Conservation (phyloP, 2,113 vertebrate genomes). For the Madoqua kirkii region DNA sequence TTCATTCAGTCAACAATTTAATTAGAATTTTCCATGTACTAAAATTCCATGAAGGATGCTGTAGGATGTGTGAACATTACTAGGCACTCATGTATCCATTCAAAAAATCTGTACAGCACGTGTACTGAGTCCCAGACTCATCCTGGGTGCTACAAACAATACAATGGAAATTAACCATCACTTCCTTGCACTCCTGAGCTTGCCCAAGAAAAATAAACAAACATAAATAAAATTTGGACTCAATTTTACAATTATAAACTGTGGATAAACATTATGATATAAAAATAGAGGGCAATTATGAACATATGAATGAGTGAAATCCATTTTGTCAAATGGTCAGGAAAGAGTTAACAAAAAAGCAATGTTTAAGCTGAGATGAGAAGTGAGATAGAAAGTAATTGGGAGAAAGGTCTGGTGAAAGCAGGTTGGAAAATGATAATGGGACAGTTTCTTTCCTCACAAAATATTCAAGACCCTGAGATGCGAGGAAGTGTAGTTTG, state of each 20-base stretch:
- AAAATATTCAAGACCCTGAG: background rate
- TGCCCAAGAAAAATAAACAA: background rate
- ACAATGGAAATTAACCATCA: background rate
- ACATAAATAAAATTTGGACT: background rate
- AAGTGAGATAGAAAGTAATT: background rate
- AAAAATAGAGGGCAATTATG: background rate
- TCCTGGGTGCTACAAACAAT: background rate
- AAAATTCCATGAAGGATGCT: background rate
- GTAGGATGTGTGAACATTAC: background rate
- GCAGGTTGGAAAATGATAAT: background rate
- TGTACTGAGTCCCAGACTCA: background rate
- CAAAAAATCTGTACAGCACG: background rate
- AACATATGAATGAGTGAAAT: background rate
- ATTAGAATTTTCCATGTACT: background rate
- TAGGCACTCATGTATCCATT: background rate
- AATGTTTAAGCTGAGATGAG: background rate
- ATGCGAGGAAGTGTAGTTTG: background rate
- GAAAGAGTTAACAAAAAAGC: background rate
- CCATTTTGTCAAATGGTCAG: background rate
- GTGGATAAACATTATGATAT: background rate
- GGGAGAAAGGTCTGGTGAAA: too few relatives aligned
- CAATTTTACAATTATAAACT: background rate
- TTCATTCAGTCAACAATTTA: background rate
- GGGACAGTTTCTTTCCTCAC: accelerated
- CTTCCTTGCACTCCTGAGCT: background rate